phyloP scores from a whole-genome alignment of 2,797 vertebrate species.

The Pseudochirops corinnae region DNA sequence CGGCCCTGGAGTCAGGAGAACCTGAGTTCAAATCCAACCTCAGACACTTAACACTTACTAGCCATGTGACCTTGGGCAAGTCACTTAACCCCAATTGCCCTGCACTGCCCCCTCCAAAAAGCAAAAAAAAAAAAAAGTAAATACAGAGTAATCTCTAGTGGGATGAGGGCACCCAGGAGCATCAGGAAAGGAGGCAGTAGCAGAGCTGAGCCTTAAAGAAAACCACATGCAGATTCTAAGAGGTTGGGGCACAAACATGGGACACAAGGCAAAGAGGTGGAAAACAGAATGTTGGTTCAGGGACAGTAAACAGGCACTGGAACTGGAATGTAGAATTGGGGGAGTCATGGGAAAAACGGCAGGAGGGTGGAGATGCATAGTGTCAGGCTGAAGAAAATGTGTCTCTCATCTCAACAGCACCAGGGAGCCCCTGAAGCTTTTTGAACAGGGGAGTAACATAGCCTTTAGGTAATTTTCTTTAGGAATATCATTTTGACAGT shows the following conservation, averaged over 20 bases:
- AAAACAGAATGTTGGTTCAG: background rate
- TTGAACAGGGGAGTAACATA: background rate
- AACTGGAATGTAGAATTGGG: background rate
- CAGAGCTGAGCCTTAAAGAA: background rate
- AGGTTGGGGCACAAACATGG: background rate
- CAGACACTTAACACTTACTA: too few species aligned
- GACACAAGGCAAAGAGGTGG: background rate
- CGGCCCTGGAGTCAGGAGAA: too few species aligned
- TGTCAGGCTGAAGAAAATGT: background rate
- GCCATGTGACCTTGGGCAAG: too few species aligned
- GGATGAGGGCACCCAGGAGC: background rate
- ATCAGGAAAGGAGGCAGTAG: background rate
- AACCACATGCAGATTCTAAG: background rate
- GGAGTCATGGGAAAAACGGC: background rate
- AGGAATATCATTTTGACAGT: background rate
- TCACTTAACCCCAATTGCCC: too few species aligned
- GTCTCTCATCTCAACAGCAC: background rate
- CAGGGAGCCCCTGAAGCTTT: background rate
- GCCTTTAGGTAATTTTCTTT: background rate
- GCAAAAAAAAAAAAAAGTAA: background rate
- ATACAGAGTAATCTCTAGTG: background rate
- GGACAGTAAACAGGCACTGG: background rate
- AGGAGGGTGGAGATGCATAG: background rate
- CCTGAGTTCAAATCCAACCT: too few species aligned
- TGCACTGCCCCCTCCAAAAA: too few species aligned